phyloP scores from a whole-genome alignment of 1,140 invertebrate genomes.

The Caenorhabditis remanei region DNA sequence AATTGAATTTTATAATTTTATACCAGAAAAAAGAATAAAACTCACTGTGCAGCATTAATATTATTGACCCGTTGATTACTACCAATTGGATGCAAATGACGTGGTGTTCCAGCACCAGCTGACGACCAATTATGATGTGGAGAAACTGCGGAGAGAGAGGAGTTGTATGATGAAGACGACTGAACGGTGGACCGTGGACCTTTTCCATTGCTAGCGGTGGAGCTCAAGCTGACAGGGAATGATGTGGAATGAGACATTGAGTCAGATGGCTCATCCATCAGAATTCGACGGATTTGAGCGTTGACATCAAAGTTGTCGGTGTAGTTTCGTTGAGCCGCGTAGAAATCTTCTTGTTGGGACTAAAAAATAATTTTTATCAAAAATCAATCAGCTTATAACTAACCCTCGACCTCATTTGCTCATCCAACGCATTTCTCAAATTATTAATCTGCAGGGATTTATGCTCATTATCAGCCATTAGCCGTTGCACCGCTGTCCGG shows the following conservation, averaged over 20 bases:
- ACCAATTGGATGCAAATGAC: slow-evolving; percentile 57
- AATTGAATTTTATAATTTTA: background rate
- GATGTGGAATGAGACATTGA: slow-evolving; percentile 76
- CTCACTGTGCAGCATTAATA: slow-evolving; percentile 27
- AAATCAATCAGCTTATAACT: background rate
- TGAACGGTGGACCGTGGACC: slow-evolving; percentile 58
- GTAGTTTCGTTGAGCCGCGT: slow-evolving; percentile 18
- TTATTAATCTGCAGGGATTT: slow-evolving; percentile 80
- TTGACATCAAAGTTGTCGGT: slow-evolving; percentile 46
- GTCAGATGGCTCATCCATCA: slow-evolving; percentile 72
- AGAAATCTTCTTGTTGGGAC: slow-evolving; percentile 49
- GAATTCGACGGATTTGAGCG: slow-evolving; percentile 49
- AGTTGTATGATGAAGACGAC: slow-evolving; percentile 75
- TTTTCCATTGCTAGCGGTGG: slow-evolving; percentile 52
- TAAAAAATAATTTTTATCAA: background rate
- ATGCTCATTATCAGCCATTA: slow-evolving; percentile 81
- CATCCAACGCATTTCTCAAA: slow-evolving; percentile 78
- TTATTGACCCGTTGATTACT: slow-evolving; percentile 45
- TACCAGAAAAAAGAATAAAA: background rate
- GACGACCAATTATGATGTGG: slow-evolving; percentile 65
- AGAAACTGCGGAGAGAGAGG: slow-evolving; percentile 71
- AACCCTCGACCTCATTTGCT: slow-evolving; percentile 66
- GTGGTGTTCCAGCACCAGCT: slow-evolving; percentile 59
- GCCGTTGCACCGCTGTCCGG: slow-evolving; percentile 79
- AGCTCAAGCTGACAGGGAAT: slow-evolving; percentile 74